Evolutionary conservation across 2,113 vertebrate species (phyloP), one percentile per base, ranked within the genome.

Genomic region (Gymnocephalus cernua): DNA sequence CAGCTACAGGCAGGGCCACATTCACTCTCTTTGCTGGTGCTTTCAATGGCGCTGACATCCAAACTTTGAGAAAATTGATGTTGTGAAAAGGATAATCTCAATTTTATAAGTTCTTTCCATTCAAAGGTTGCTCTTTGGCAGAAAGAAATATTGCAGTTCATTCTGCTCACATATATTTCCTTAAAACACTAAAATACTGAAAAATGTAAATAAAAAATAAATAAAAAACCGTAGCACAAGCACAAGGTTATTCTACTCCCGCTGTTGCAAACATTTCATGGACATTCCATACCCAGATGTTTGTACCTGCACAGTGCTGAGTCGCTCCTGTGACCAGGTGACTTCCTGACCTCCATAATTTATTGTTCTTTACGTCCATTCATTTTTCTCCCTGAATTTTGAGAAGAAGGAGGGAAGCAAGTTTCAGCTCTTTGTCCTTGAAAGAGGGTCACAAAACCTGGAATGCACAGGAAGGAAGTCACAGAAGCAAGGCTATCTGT

Each of bases 391-490:
- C 81, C 51, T 76, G 65, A 84, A 87, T 88, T 88, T 85, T 63
- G 70, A 80, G 80, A 73, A 86, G 59, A 68, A 41, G 51, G 73
- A 67, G 70, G 71, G 45, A 83, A 75, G 75, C 45, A 79, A 61
- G 83, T 88, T 91, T 80, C 72, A 88, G 58, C 75, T 89, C 90
- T 92, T 94, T 95, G 92, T 93, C 94, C 90, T 94, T 93, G 93
- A 92, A 89, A 77, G 90, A 86, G 90, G 91, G 92, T 93, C 94
- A 93, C 93, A 93, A 94, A 93, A 93, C 90, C 84, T 91, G 91
- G 93, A 94, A 94, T 92, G 93, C 89, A 77, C 88, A 91, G 93
- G 91, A 94, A 95, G 93, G 93, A 93, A 93, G 91, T 91, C 83
- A 82, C 79, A 89, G 93, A 90, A 90, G 88, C 85, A 89, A 89